A percentile compares a stretch with the other conserved stretches of the same genome.
Evolutionary conservation across 2,888 invertebrate genomes (phyloP).

Genomic region (Scaptomyza polygonia): DNA sequence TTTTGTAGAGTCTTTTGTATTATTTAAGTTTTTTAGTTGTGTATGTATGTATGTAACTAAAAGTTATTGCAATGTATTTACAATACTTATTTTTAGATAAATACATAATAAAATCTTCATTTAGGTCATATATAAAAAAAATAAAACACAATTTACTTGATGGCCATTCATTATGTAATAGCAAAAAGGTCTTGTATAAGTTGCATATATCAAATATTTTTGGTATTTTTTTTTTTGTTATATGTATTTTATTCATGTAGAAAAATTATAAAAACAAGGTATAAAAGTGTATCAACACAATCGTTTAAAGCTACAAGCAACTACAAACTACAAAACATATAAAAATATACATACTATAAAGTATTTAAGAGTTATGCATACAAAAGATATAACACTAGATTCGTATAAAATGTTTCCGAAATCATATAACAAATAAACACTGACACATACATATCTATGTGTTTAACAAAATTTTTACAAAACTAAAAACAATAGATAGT

Average conservation of each 20-base stretch:
- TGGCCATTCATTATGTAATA: slow-evolving; percentile 68
- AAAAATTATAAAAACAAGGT: slow-evolving; percentile 67
- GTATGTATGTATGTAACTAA: slow-evolving; percentile 45
- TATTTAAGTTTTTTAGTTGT: slow-evolving; percentile 65
- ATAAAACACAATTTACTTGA: slow-evolving; percentile 66
- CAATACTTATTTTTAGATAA: slow-evolving; percentile 56
- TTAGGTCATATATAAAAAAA: slow-evolving; percentile 50
- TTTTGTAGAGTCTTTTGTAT: slow-evolving; percentile 73
- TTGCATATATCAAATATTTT: slow-evolving; percentile 73
- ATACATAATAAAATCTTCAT: slow-evolving; percentile 33
- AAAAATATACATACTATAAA: slow-evolving; percentile 70
- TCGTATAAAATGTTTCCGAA: slow-evolving; percentile 28
- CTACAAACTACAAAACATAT: slow-evolving; percentile 80
- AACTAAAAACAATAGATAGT: slow-evolving; percentile 39
- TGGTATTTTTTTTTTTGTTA: background rate
- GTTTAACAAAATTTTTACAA: slow-evolving; percentile 42
- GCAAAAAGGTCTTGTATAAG: slow-evolving; percentile 72
- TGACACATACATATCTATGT: slow-evolving; percentile 18
- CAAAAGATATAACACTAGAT: slow-evolving; percentile 60
- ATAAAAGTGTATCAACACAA: slow-evolving; percentile 78
- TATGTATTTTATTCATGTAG: slow-evolving; percentile 51
- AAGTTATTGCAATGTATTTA: slow-evolving; percentile 52
- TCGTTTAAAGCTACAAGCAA: slow-evolving; percentile 69
- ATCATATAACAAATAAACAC: slow-evolving; percentile 42
- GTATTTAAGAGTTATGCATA: slow-evolving; percentile 62